Conservation (phyloP, 2,113 vertebrate genomes). For the Mionectes macconnelli region DNA sequence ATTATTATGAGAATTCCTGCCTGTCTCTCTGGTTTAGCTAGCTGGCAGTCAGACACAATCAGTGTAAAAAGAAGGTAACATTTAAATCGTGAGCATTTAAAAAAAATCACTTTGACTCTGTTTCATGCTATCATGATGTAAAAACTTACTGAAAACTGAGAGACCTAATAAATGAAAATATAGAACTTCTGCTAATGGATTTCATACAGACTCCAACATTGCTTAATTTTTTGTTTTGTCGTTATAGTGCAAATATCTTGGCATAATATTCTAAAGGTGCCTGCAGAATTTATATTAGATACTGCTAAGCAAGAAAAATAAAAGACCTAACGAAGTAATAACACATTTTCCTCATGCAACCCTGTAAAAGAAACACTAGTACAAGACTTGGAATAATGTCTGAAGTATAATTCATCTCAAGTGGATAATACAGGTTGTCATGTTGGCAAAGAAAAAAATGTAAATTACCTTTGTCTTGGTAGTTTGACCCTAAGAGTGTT, state of each 20-base stretch:
- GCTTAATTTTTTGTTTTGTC: neutral
- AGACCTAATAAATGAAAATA: neutral
- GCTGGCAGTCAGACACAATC: neutral
- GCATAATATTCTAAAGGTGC: neutral
- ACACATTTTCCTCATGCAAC: neutral
- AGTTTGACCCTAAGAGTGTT: neutral
- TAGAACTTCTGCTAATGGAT: neutral
- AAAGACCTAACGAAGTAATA: neutral
- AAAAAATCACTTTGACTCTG: neutral
- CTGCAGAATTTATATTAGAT: neutral
- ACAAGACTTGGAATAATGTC: neutral
- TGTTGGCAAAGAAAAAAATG: neutral
- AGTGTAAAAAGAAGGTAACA: neutral
- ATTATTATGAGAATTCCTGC: neutral
- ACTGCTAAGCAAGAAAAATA: neutral
- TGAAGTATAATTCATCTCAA: neutral
- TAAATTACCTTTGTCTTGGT: neutral
- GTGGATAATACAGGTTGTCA: neutral
- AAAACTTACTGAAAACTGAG: neutral
- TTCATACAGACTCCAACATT: neutral
- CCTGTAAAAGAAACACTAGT: neutral
- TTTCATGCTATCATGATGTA: neutral
- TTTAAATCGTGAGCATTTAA: neutral
- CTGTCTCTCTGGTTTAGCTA: neutral
- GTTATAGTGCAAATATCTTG: neutral